Evolutionary conservation across 2,113 vertebrate species (phyloP).

Genomic region (Esox niger): DNA sequence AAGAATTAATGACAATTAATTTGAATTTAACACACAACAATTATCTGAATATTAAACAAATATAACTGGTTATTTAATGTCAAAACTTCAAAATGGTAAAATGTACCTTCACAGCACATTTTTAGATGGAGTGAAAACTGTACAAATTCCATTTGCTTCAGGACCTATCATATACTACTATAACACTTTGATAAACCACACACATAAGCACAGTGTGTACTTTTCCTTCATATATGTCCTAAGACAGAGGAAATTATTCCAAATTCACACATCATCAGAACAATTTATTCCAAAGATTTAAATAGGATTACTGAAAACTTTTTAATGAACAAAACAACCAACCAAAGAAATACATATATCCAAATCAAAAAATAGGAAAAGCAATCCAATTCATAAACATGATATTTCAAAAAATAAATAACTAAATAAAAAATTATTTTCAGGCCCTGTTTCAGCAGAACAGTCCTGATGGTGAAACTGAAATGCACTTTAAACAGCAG

Average conservation of each 20-base stretch:
- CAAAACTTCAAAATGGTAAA: background rate
- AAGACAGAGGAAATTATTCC: slow-evolving; percentile 14
- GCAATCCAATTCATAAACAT: slow-evolving; percentile 43
- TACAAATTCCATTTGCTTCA: too few relatives aligned
- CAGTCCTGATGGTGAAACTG: slow-evolving; percentile 16
- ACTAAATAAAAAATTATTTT: slow-evolving; percentile 28
- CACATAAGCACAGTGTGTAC: background rate
- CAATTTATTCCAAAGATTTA: slow-evolving; percentile 65
- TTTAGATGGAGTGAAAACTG: too few relatives aligned
- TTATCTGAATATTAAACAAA: background rate
- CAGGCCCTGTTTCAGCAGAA: slow-evolving; percentile 31
- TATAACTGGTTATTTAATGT: background rate
- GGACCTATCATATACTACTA: background rate
- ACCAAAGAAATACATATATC: slow-evolving; percentile 33
- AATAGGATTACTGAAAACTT: slow-evolving; percentile 50
- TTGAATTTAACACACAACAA: background rate
- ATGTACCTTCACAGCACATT: background rate
- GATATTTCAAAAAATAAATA: slow-evolving; percentile 70
- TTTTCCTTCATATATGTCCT: background rate
- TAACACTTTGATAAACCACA: background rate
- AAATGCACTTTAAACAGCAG: slow-evolving; percentile 14
- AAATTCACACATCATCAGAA: slow-evolving; percentile 45
- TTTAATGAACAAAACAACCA: slow-evolving; percentile 20
- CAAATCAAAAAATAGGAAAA: slow-evolving; percentile 40
- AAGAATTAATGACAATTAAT: background rate